These are phyloP conservation scores for Fregata magnificens DNA, from an alignment of 2,113 vertebrate species.

Conservation along the genomic window DNA sequence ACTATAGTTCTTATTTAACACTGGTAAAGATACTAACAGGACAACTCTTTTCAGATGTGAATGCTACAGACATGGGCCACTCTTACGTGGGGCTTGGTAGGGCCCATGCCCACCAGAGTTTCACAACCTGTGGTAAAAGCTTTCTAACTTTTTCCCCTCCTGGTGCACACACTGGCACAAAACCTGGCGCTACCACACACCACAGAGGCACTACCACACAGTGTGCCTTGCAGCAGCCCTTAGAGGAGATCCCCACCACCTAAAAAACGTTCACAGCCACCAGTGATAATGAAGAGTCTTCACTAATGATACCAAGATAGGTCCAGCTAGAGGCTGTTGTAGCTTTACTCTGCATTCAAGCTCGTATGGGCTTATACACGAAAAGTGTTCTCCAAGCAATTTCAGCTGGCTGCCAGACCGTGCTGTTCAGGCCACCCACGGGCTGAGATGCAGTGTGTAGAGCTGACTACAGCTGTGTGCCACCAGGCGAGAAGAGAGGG, in stretches of 20 bases:
- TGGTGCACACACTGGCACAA: background rate
- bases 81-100: background rate
- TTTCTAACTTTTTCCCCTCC: background rate
- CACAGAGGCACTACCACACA: background rate
- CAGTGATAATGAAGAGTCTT: background rate
- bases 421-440: background rate
- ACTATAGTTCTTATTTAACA: background rate
- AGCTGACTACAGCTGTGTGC: background rate
- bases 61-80: fast-evolving
- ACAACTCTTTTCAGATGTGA: background rate
- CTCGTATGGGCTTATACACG: background rate
- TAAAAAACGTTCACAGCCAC: background rate
- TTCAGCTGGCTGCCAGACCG: background rate
- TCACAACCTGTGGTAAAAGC: background rate
- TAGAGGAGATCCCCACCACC: background rate
- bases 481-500: background rate
- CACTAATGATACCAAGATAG: background rate
- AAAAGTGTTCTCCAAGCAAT: background rate
- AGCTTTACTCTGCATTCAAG: background rate
- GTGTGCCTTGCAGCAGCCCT: background rate
- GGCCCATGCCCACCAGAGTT: background rate
- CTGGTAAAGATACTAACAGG: background rate
- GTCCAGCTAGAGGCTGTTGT: background rate
- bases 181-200: background rate
- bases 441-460: background rate